phyloP scores from a whole-genome alignment of 2,888 invertebrate species.

The Chymomyza amoena region DNA sequence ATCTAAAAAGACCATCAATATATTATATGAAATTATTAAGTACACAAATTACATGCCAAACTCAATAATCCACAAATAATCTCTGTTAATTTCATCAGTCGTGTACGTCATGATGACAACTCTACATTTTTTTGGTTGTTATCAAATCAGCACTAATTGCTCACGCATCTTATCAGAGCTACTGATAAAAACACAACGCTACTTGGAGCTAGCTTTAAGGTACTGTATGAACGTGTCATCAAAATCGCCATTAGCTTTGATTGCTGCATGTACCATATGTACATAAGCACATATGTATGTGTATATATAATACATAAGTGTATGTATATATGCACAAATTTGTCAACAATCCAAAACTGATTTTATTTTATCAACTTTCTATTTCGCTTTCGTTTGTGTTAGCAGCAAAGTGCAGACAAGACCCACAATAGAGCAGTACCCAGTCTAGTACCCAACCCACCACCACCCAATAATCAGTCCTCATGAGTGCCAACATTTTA shows the following conservation, averaged over 20 bases:
- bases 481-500: background rate
- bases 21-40: background rate
- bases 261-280: background rate
- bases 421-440: background rate
- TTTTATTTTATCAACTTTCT: slow-evolving; percentile 52
- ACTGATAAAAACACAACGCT: background rate
- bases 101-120: background rate
- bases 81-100: background rate
- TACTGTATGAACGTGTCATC: slow-evolving; percentile 29
- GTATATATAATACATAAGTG: background rate
- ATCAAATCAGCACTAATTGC: slow-evolving; percentile 29
- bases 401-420: background rate
- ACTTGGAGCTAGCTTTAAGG: slow-evolving; percentile 13
- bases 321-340: background rate
- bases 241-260: background rate
- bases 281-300: background rate
- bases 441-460: background rate
- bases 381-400: slow-evolving; percentile 36
- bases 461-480: background rate
- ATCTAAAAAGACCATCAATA: too few relatives aligned
- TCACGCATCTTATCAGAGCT: slow-evolving; percentile 24
- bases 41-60: background rate
- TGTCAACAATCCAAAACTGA: background rate
- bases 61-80: background rate
- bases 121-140: background rate